Conservation (phyloP, 2,888 invertebrate species). For the Molorchus minor region DNA sequence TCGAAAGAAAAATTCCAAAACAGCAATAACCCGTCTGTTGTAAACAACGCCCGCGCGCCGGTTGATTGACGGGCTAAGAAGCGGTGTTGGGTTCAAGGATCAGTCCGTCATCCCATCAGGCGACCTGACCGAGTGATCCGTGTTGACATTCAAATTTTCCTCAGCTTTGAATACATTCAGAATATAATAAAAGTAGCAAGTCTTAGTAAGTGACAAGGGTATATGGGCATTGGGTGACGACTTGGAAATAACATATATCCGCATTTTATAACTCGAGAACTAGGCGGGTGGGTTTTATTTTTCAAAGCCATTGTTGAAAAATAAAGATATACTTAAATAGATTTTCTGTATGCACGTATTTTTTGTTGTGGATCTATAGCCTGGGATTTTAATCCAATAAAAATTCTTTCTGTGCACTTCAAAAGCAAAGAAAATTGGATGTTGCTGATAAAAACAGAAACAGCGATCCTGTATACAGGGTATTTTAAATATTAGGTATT, state of each 20-base stretch:
- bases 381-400: constrained; percentile 12
- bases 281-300: constrained; percentile 47
- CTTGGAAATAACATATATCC: constrained; percentile 47
- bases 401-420: not conserved
- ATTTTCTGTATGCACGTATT: constrained; percentile 33
- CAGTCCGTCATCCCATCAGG: constrained; percentile 52
- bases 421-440: no score
- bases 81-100: constrained; percentile 47
- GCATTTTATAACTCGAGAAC: constrained; percentile 48
- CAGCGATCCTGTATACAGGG: no score
- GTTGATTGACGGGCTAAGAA: constrained; percentile 51
- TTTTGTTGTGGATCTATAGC: constrained; percentile 3
- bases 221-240: constrained; percentile 47
- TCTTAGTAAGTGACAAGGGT: constrained; percentile 54
- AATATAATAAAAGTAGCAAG: constrained; percentile 56
- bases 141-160: constrained; percentile 65
- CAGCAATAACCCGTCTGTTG: not conserved
- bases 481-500: no score
- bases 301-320: constrained; percentile 47
- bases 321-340: constrained; percentile 51
- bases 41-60: constrained; percentile 19
- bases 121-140: constrained; percentile 59
- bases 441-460: no score
- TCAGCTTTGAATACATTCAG: constrained; percentile 58
- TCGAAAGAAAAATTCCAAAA: not conserved